Evolutionary conservation across 1,140 invertebrate species (phyloP).

Genomic region (Leptinotarsa defecta): DNA sequence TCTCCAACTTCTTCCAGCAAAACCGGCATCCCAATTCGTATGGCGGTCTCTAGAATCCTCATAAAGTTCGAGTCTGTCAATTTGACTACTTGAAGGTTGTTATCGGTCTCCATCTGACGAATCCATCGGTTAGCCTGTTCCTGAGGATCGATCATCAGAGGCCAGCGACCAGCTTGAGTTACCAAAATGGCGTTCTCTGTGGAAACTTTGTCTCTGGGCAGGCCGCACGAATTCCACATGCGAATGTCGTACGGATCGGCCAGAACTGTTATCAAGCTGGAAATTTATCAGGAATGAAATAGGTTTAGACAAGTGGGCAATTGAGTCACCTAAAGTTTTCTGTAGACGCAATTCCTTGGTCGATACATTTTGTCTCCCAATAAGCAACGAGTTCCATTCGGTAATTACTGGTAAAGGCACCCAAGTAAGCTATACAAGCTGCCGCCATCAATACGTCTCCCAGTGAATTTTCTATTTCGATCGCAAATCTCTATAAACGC

Average conservation of each 20-base stretch:
- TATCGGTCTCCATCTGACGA: constrained; percentile 75
- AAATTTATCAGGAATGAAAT: constrained; percentile 38
- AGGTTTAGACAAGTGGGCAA: too few relatives aligned
- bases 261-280: constrained; percentile 72
- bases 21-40: constrained; percentile 82
- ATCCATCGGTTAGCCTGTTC: constrained; percentile 91
- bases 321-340: constrained; percentile 62
- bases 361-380: constrained; percentile 70
- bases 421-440: constrained; percentile 85
- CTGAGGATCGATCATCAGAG: constrained; percentile 89
- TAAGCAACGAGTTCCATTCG: constrained; percentile 68
- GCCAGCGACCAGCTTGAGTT: constrained; percentile 79
- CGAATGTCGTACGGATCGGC: constrained; percentile 84
- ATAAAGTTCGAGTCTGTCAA: constrained; percentile 76
- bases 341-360: constrained; percentile 73
- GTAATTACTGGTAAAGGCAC: constrained; percentile 80
- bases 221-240: constrained; percentile 80
- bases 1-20: constrained; percentile 85
- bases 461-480: constrained; percentile 68
- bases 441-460: constrained; percentile 85
- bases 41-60: constrained; percentile 76
- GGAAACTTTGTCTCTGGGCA: constrained; percentile 82
- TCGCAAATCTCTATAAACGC: constrained; percentile 45
- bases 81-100: constrained; percentile 77
- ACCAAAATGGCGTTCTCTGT: constrained; percentile 88